phyloP scores from a whole-genome alignment of 2,797 vertebrate species.

The Spinibarbus caldwelli region DNA sequence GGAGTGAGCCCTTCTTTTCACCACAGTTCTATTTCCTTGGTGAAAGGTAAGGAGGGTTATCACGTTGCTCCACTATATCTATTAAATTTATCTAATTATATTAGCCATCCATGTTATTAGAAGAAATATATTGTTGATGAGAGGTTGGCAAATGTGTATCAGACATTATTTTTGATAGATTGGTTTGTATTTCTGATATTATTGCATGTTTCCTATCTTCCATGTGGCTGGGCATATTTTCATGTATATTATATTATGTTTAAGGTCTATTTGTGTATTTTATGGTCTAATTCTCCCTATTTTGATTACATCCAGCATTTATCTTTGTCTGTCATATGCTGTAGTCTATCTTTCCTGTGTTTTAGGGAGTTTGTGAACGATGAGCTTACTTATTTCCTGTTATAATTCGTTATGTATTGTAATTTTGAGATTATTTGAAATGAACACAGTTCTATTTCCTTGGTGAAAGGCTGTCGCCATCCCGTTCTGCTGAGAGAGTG shows the following conservation, averaged over 20 bases:
- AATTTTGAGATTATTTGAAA: background rate
- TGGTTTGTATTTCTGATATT: background rate
- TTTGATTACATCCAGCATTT: background rate
- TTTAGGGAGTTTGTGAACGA: background rate
- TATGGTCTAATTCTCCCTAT: background rate
- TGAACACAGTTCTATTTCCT: background rate
- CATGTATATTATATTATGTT: background rate
- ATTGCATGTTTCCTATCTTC: background rate
- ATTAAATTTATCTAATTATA: background rate
- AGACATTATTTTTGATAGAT: background rate
- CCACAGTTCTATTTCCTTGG: background rate
- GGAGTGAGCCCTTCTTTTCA: background rate
- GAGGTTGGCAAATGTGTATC: no score
- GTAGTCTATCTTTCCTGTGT: background rate
- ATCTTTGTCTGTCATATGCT: background rate
- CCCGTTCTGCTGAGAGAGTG: background rate
- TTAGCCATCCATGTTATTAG: background rate
- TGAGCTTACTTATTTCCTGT: background rate
- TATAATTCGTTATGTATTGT: background rate
- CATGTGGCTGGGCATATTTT: background rate
- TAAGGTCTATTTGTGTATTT: background rate
- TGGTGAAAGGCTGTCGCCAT: background rate
- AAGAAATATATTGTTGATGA: background rate
- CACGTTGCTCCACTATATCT: background rate
- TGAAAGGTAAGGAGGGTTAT: background rate